Conservation (phyloP, 2,797 vertebrate species). For the Acanthurus lineatus region DNA sequence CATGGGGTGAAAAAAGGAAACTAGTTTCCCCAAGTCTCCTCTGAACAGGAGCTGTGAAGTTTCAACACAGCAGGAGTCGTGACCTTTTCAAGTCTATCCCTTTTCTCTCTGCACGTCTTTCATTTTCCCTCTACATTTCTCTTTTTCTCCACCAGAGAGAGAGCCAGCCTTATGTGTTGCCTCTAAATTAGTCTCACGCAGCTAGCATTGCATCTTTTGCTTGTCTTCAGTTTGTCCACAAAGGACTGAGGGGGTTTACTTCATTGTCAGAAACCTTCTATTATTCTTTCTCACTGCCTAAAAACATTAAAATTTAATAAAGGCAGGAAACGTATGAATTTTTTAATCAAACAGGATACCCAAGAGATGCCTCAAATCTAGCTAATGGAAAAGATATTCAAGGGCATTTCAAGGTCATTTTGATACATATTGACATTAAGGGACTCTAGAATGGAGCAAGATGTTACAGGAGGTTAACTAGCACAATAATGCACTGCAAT, state of each 20-base stretch:
- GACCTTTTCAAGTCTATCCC: constrained; percentile 50
- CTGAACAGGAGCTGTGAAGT: constrained; percentile 46
- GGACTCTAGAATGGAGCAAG: constrained; percentile 15
- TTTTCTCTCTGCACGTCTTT: constrained; percentile 20
- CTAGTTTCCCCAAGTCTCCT: constrained; percentile 26
- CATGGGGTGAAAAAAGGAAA: constrained; percentile 37
- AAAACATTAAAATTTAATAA: constrained; percentile 19
- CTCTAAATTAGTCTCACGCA: constrained; percentile 49
- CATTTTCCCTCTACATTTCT: constrained; percentile 19
- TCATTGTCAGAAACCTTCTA: constrained; percentile 9
- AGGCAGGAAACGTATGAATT: constrained; percentile 18
- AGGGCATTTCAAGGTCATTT: constrained; percentile 33
- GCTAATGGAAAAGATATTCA: constrained; percentile 44
- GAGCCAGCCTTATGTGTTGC: constrained; percentile 13
- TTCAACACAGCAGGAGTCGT: constrained; percentile 53
- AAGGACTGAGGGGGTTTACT: constrained; percentile 5
- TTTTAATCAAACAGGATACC: constrained; percentile 37
- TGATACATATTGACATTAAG: constrained; percentile 36
- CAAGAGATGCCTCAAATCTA: constrained; percentile 30
- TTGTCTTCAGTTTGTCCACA: constrained; percentile 21
- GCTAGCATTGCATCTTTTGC: constrained; percentile 20
- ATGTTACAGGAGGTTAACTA: constrained; percentile 27
- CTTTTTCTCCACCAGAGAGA: constrained; percentile 2
- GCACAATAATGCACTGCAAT: constrained; percentile 16
- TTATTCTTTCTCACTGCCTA: neutral